phyloP scores from a whole-genome alignment of 2,888 invertebrate genomes.

The Sipha maydis region DNA sequence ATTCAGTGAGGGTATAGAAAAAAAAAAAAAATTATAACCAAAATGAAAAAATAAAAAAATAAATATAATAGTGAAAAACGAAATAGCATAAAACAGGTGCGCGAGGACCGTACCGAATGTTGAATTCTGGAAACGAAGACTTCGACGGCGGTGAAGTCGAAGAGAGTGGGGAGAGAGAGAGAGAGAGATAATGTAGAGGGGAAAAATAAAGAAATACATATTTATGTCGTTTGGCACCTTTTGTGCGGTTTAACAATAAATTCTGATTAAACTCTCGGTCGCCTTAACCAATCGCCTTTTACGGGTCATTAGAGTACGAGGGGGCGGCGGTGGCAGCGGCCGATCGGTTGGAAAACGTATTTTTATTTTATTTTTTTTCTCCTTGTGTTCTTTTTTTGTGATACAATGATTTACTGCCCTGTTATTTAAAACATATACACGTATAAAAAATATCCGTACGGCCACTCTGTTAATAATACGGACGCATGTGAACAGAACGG shows the following conservation, averaged over 20 bases:
- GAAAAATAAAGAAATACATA: slow-evolving; percentile 56
- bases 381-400: slow-evolving; percentile 45
- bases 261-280: slow-evolving; percentile 62
- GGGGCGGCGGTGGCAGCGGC: slow-evolving; percentile 62
- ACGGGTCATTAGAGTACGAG: slow-evolving; percentile 63
- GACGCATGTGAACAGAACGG: slow-evolving; percentile 60
- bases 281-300: slow-evolving; percentile 62
- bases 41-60: slow-evolving; percentile 30
- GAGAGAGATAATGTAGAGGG: slow-evolving; percentile 1
- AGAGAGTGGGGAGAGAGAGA: neutral
- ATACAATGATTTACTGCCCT: slow-evolving; percentile 59
- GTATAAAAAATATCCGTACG: slow-evolving; percentile 26
- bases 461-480: slow-evolving; percentile 49
- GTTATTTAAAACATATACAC: slow-evolving; percentile 47
- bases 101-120: slow-evolving; percentile 57
- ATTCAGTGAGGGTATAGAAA: neutral
- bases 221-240: slow-evolving; percentile 62
- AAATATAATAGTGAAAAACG: neutral
- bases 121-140: slow-evolving; percentile 40
- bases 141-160: neutral
- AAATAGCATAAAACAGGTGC: slow-evolving; percentile 54
- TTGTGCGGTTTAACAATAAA: slow-evolving; percentile 61
- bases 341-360: slow-evolving; percentile 63
- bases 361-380: slow-evolving; percentile 39
- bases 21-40: neutral